Evolutionary conservation across 2,888 invertebrate genomes (phyloP).

Genomic region (Cosmorhoe ocellata): DNA sequence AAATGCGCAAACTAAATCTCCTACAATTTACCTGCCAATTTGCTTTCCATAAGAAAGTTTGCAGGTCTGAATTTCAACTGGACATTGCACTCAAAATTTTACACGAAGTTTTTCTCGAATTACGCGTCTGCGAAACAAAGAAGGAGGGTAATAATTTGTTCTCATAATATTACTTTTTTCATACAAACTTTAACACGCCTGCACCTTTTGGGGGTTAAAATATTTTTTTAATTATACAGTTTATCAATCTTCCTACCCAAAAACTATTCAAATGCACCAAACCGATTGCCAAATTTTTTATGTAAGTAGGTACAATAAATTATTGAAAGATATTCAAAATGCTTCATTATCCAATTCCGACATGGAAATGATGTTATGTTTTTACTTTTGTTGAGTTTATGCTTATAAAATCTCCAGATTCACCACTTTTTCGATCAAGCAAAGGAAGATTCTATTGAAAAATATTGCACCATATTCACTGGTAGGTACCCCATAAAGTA

Average conservation of each 20-base stretch:
- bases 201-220: too few species aligned
- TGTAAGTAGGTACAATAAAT: background rate
- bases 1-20: slow-evolving; percentile 33
- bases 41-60: slow-evolving; percentile 26
- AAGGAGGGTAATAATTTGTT: too few species aligned
- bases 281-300: too few species aligned
- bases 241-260: too few species aligned
- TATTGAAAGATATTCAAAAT: background rate
- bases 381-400: slow-evolving; percentile 7
- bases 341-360: slow-evolving; percentile 6
- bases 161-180: too few species aligned
- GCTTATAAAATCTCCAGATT: slow-evolving; percentile 9
- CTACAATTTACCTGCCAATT: slow-evolving; percentile 32
- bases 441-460: slow-evolving; percentile 36
- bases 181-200: too few species aligned
- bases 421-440: slow-evolving; percentile 23
- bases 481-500: slow-evolving; percentile 45
- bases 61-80: slow-evolving; percentile 9
- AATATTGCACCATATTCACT: slow-evolving; percentile 47
- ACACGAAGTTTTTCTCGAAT: too few species aligned
- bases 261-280: too few species aligned
- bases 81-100: background rate
- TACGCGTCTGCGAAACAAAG: too few species aligned
- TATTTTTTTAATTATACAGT: too few species aligned
- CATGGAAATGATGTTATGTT: slow-evolving; percentile 5